A percentile compares a stretch with the other conserved stretches of the same genome.
Conservation (phyloP, 2,797 vertebrate genomes). For the Silurus lanzhouensis region DNA sequence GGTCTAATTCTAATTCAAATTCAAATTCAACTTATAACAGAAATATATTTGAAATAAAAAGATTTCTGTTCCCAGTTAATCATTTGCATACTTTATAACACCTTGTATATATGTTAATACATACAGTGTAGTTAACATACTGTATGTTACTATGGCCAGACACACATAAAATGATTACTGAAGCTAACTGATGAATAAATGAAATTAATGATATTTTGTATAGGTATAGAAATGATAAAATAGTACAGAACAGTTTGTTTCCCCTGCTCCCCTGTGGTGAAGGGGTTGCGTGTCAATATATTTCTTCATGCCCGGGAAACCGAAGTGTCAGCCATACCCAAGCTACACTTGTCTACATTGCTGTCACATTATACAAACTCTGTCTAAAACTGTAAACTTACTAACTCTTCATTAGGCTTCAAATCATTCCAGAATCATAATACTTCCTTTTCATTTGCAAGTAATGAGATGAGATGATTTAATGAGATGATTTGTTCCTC, state of each 20-base stretch:
- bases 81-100: neutral
- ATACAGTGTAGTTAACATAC: slow-evolving; percentile 1
- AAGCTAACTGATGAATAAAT: neutral
- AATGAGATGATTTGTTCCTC: slow-evolving; percentile 32
- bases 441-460: slow-evolving; percentile 26
- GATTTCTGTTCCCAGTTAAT: neutral
- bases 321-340: neutral
- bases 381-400: slow-evolving; percentile 16
- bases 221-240: neutral
- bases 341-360: neutral
- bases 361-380: slow-evolving; percentile 32
- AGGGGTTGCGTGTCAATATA: slow-evolving; percentile 9
- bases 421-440: slow-evolving; percentile 22
- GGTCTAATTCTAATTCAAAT: neutral
- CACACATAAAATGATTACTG: neutral
- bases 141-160: neutral
- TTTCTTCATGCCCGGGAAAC: neutral
- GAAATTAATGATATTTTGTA: neutral
- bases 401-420: slow-evolving; percentile 11
- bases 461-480: slow-evolving; percentile 35
- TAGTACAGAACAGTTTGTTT: neutral
- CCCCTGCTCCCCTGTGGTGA: slow-evolving; percentile 54
- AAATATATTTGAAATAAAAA: neutral
- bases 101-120: neutral
- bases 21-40: neutral